Percentiles rank a stretch among this genome's conserved stretches.
These are phyloP conservation scores for Mergus octosetaceus DNA, from an alignment of 2,797 vertebrate genomes.

Conservation along the genomic window DNA sequence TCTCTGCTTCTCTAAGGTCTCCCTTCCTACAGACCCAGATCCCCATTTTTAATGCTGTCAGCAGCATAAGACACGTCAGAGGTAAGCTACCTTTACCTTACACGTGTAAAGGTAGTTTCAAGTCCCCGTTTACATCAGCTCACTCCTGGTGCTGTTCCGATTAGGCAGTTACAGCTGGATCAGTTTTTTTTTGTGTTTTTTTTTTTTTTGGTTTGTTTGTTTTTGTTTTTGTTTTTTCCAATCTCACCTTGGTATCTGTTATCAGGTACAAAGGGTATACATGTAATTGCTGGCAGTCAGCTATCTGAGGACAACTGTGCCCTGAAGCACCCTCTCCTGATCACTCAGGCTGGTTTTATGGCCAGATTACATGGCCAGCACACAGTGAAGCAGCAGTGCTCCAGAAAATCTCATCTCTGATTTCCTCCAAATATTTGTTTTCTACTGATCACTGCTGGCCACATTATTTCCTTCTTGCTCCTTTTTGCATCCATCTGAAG, in stretches of 20 bases:
- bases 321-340: not conserved
- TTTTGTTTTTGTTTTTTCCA: not conserved
- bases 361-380: fast-evolving
- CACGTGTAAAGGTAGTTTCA: not conserved
- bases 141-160: not conserved
- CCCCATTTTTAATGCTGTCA: not conserved
- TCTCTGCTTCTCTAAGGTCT: not conserved
- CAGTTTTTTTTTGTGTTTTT: too few species aligned
- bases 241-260: not conserved
- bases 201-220: too few species aligned
- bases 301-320: not conserved
- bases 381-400: not conserved
- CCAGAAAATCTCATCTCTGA: not conserved
- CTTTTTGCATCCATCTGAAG: not conserved
- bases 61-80: not conserved
- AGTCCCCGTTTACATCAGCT: not conserved
- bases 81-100: not conserved
- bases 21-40: not conserved
- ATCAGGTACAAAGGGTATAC: not conserved
- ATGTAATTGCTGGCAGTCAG: not conserved
- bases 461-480: not conserved
- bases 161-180: not conserved
- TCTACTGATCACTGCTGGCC: not conserved
- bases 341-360: not conserved
- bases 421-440: not conserved